A percentile compares a stretch with the other conserved stretches of the same genome.
phyloP scores from a whole-genome alignment of 1,140 invertebrate genomes.

The Andrena cerasifolii region DNA sequence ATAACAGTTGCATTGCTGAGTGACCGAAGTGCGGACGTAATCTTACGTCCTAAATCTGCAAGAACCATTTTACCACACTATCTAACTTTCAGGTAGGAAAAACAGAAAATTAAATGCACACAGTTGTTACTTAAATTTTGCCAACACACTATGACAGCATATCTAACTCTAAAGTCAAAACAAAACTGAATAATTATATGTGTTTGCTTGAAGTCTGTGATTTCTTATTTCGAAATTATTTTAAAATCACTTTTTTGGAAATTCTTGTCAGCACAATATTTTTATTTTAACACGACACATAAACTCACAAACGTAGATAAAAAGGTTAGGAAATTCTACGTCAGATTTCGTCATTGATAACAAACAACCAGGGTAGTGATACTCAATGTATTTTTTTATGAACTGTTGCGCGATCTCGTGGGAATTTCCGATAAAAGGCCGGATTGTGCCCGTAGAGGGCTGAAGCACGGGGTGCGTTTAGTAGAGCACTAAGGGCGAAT shows the following conservation, averaged over 20 bases:
- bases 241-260: background rate
- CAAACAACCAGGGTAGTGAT: too few relatives aligned
- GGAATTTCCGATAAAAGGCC: too few relatives aligned
- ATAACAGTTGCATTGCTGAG: constrained; percentile 99
- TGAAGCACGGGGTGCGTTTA: too few relatives aligned
- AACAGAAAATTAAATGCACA: constrained; percentile 28
- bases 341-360: constrained; percentile 36
- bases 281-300: background rate
- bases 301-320: background rate
- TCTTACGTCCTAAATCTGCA: constrained; percentile 99
- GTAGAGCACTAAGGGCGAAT: too few relatives aligned
- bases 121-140: constrained; percentile 46
- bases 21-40: constrained; percentile 98
- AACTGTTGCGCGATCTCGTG: too few relatives aligned
- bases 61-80: constrained; percentile 94
- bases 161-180: constrained; percentile 31
- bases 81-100: constrained; percentile 35
- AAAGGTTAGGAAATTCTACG: constrained; percentile 35
- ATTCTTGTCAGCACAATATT: constrained; percentile 11
- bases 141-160: constrained; percentile 60
- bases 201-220: background rate
- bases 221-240: background rate
- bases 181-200: background rate
- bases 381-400: too few relatives aligned
- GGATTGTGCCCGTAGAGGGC: too few relatives aligned